phyloP scores from a whole-genome alignment of 2,113 vertebrate species.

The Bostrychus sinensis region DNA sequence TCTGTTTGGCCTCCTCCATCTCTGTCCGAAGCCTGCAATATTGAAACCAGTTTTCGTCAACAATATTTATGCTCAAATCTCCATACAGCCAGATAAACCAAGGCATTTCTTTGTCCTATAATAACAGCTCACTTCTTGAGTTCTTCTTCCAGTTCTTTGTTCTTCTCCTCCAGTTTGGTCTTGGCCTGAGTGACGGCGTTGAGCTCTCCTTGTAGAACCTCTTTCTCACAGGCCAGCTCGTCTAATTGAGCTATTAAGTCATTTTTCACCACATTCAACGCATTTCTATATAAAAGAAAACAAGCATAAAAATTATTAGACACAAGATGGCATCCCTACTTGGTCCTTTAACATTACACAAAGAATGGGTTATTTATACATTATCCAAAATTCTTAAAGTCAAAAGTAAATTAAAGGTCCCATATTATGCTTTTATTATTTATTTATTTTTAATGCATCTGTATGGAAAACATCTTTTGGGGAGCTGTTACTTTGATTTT shows the following conservation, averaged over 20 bases:
- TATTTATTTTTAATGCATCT: too few species aligned
- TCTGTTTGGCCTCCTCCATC: conserved; percentile 87
- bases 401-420: too few species aligned
- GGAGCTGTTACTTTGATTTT: too few species aligned
- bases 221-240: conserved; percentile 93
- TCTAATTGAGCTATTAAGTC: conserved; percentile 94
- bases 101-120: too few species aligned
- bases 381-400: too few species aligned
- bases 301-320: neutral
- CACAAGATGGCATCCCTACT: conserved; percentile 35
- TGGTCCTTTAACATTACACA: too few species aligned
- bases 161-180: conserved; percentile 91
- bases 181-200: conserved; percentile 88
- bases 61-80: neutral
- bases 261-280: conserved; percentile 96
- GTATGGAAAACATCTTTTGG: too few species aligned
- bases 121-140: conserved; percentile 85
- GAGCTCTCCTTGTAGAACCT: conserved; percentile 89
- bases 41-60: too few species aligned
- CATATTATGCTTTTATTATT: too few species aligned
- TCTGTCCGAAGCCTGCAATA: conserved; percentile 86
- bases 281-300: conserved; percentile 83
- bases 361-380: too few species aligned
- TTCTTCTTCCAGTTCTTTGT: conserved; percentile 94
- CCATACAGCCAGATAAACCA: too few species aligned